phyloP scores from a whole-genome alignment of 2,888 invertebrate genomes.

The Lasioglossum villosulum region DNA sequence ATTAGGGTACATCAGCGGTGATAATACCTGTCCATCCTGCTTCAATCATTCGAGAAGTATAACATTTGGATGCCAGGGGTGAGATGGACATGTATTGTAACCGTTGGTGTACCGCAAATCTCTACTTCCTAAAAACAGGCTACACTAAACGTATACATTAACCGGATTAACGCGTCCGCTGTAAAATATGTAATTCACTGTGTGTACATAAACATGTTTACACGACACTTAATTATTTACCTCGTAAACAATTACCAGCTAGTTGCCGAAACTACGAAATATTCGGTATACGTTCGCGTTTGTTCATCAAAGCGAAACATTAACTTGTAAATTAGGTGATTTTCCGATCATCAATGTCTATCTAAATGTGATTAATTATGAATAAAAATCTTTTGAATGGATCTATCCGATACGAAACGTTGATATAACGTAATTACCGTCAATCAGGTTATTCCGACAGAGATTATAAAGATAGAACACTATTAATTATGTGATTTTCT shows the following conservation, averaged over 20 bases:
- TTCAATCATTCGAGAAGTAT: background rate
- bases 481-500: background rate
- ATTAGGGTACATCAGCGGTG: background rate
- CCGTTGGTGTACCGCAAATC: background rate
- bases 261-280: background rate
- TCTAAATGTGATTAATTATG: background rate
- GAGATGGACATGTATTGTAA: background rate
- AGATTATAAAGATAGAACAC: background rate
- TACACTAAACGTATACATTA: background rate
- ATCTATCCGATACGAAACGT: background rate
- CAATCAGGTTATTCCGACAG: background rate
- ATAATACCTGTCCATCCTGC: background rate
- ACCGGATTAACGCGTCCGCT: background rate
- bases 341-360: background rate
- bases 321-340: slow-evolving; percentile 2
- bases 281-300: background rate
- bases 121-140: background rate
- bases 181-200: background rate
- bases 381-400: background rate
- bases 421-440: background rate
- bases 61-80: background rate
- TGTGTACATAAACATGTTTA: background rate
- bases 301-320: background rate
- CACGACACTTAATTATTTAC: background rate
- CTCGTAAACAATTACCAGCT: background rate